phyloP scores from a whole-genome alignment of 2,113 vertebrate genomes.

The Elachura formosa region DNA sequence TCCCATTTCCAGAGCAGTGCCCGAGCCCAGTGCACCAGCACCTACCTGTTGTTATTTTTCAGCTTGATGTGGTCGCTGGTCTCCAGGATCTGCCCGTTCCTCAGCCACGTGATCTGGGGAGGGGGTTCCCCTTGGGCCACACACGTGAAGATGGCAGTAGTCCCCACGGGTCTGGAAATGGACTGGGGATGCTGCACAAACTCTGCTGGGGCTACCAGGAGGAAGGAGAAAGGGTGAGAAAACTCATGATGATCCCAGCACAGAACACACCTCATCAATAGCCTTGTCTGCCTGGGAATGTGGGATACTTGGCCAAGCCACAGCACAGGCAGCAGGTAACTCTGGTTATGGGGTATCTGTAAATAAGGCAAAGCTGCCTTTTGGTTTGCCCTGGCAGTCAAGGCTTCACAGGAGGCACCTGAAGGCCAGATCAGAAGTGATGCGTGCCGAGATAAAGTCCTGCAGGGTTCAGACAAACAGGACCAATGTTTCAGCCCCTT shows the following conservation, averaged over 20 bases:
- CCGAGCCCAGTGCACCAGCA: background rate
- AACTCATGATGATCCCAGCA: background rate
- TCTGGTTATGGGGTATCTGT: background rate
- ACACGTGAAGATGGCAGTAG: constrained; percentile 94
- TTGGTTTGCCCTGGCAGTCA: background rate
- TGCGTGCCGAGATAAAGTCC: background rate
- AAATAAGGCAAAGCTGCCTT: background rate
- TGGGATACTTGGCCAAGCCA: background rate
- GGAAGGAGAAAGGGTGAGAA: background rate
- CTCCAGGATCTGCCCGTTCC: constrained; percentile 92
- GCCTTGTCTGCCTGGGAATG: background rate
- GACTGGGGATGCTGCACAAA: constrained; percentile 96
- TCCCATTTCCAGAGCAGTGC: background rate
- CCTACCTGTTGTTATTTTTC: constrained; percentile 96
- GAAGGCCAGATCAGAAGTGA: background rate
- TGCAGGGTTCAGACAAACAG: background rate
- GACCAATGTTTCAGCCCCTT: background rate
- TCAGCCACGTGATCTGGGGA: constrained; percentile 94
- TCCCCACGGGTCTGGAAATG: constrained; percentile 88
- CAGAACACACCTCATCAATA: rapidly evolving
- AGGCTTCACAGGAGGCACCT: background rate
- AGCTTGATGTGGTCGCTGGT: constrained; percentile 89
- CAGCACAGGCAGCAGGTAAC: background rate
- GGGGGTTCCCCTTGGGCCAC: constrained; percentile 90
- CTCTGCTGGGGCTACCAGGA: constrained; percentile 86